Conservation (phyloP, 1,140 invertebrate species). For the Parasteatoda tepidariorum region DNA sequence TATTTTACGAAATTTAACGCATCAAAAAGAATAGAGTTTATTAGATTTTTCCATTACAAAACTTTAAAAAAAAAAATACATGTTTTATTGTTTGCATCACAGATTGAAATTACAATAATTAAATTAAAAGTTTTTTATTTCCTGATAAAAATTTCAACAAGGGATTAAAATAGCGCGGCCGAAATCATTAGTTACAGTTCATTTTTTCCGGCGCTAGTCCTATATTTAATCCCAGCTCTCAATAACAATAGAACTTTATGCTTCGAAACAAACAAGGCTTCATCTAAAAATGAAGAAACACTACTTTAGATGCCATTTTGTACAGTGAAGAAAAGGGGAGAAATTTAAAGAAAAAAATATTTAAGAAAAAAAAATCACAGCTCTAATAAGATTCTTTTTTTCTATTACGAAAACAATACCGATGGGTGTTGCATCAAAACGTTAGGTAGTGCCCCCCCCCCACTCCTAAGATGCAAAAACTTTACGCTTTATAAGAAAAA, state of each 20-base stretch:
- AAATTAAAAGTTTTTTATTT: neutral
- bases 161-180: neutral
- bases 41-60: too few relatives aligned
- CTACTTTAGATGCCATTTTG: neutral
- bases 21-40: too few relatives aligned
- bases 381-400: neutral
- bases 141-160: neutral
- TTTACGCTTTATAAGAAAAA: too few relatives aligned
- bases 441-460: conserved; percentile 11
- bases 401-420: conserved; percentile 37
- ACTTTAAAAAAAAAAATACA: too few relatives aligned
- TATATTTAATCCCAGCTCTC: neutral
- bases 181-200: neutral
- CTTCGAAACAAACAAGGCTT: neutral
- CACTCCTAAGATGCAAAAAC: too few relatives aligned
- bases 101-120: neutral
- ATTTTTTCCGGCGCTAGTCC: neutral
- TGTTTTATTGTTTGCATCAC: too few relatives aligned
- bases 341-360: neutral
- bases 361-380: neutral
- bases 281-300: neutral
- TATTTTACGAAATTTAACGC: too few relatives aligned
- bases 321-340: neutral
- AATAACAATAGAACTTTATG: neutral
- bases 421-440: conserved; percentile 44